Base-by-base conservation (phyloP, 2,888 invertebrate genomes). In the Siphonodentalium dalli region DNA sequence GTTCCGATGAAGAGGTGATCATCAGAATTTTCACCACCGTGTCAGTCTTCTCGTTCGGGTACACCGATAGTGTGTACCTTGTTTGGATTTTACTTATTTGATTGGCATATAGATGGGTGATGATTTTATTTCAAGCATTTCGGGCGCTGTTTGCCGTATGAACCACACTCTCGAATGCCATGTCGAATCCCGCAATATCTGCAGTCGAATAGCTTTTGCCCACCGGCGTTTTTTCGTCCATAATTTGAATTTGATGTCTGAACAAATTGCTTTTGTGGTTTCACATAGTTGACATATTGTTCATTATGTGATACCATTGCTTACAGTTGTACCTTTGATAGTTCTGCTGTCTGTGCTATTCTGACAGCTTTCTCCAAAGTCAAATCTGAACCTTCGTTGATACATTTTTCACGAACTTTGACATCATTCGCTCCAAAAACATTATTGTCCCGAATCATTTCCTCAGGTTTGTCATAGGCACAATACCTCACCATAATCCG, bases 381-480 rank as follows among this genome's bases (percentile, higher is more conserved):
- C 11, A 57, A 35, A 9, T 53, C 53, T 23, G 49, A 45, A 9
- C 57, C 61, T 38, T 53, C 54, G 33, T 39, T 44, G 1, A 65
- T 50, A 0, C 48, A 31, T 21, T 59, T 61, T 37, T 63, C 55
- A 15, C 61, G 27, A 0, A 63, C 44, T 34, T 63, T 59, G 2
- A 18, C 27, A 3, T 21, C 34, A 39, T 35, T 42, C 0, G 54
- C 46, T 1, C 55, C 54, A 35, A 53, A 53, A 5, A 66, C 60
- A 11, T 63, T 59, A 15, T 47, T 27, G 39, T 63, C 61, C 18
- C 61, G 23, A 9, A 63, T 29, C 46, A 63, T 55, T 26, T 56
- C 33, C 7, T 66, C 60, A 7, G 41, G 38, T 13, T 47, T 27
- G 3, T 28, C 40, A 46, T 62, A 65, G 3, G 27, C 46, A 49